Evolutionary conservation across 2,888 invertebrate species (phyloP).

Genomic region (Phyto melanocephala): DNA sequence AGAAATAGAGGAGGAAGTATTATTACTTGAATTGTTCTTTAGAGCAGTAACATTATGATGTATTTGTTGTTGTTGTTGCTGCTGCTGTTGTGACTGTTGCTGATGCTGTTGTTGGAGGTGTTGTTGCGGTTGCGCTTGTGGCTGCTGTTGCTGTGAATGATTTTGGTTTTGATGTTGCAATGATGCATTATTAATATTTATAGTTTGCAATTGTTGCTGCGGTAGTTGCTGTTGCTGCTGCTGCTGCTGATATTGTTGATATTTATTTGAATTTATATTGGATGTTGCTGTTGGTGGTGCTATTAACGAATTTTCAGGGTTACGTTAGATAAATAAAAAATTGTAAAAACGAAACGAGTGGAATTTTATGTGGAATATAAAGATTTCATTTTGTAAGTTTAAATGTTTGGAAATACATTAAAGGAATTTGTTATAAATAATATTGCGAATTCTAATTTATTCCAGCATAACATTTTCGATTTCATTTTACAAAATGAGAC

Average conservation of each 20-base stretch:
- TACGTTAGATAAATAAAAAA: conserved; percentile 29
- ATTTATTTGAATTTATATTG: conserved; percentile 79
- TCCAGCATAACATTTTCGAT: too few relatives aligned
- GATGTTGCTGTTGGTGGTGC: conserved; percentile 78
- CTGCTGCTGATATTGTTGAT: conserved; percentile 69
- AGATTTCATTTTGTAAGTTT: too few relatives aligned
- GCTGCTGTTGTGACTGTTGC: conserved; percentile 64
- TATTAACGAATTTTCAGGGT: conserved; percentile 52
- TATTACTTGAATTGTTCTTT: conserved; percentile 66
- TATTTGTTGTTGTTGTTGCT: conserved; percentile 65
- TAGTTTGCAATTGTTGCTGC: conserved; percentile 66
- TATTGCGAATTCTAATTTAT: too few relatives aligned
- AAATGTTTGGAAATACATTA: too few relatives aligned
- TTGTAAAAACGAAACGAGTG: background rate
- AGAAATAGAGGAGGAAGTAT: conserved; percentile 42
- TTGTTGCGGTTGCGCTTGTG: conserved; percentile 77
- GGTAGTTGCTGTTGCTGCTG: conserved; percentile 70
- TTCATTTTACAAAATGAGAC: too few relatives aligned
- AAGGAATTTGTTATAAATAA: too few relatives aligned
- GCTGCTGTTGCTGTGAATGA: conserved; percentile 67
- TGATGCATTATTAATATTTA: conserved; percentile 38
- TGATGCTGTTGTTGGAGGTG: conserved; percentile 62
- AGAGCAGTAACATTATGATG: conserved; percentile 65
- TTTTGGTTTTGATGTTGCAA: conserved; percentile 62
- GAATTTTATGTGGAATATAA: too few relatives aligned